These are phyloP conservation scores for Camarhynchus parvulus DNA, from an alignment of 2,113 vertebrate genomes.

Conservation along the genomic window DNA sequence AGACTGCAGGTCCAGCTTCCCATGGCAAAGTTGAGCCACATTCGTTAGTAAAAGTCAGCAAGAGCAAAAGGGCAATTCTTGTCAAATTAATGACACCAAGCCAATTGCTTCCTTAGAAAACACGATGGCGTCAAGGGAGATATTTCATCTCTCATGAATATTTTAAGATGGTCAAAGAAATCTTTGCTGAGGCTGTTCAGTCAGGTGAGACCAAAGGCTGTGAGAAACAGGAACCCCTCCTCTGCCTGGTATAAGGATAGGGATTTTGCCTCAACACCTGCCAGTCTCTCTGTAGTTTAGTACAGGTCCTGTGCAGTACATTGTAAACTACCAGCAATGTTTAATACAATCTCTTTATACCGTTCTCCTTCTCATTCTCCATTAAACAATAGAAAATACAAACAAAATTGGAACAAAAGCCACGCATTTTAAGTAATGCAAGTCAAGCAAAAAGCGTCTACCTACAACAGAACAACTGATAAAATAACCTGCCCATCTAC, in stretches of 20 bases:
- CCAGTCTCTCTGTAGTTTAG: neutral
- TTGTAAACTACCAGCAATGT: conserved; percentile 22
- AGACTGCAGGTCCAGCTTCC: neutral
- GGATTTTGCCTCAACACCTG: conserved; percentile 28
- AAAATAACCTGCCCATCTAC: conserved; percentile 28
- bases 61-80: conserved; percentile 35
- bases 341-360: conserved; percentile 40
- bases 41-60: neutral
- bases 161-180: neutral
- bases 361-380: conserved; percentile 44
- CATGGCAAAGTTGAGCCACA: conserved; percentile 25
- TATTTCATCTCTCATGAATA: neutral
- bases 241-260: neutral
- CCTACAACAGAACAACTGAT: conserved; percentile 47
- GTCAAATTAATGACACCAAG: conserved; percentile 16
- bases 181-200: neutral
- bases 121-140: neutral
- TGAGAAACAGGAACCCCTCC: neutral
- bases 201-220: neutral
- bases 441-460: conserved; percentile 38
- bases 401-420: conserved; percentile 73
- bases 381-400: conserved; percentile 74
- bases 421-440: conserved; percentile 61
- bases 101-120: neutral
- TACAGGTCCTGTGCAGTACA: conserved; percentile 30